Evolutionary conservation across 2,888 invertebrate species (phyloP).

Genomic region (Periphyllus acericola): DNA sequence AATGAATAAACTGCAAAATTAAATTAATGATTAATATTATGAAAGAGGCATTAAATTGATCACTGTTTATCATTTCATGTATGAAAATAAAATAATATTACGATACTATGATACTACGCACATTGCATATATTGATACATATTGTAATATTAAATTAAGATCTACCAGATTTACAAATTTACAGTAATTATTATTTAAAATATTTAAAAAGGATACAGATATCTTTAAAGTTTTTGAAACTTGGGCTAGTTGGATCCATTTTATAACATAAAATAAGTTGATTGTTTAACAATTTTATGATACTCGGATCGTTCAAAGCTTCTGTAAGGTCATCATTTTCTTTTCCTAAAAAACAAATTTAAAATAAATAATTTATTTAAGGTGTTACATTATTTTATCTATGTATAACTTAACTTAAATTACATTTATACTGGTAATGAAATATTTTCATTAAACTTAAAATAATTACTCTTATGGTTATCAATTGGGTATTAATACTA

Average conservation of each 20-base stretch:
- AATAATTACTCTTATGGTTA: neutral
- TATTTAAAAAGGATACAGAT: conserved; percentile 47
- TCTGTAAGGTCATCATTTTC: neutral
- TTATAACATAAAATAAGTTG: conserved; percentile 7
- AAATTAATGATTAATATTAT: too few species aligned
- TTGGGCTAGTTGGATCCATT: conserved; percentile 27
- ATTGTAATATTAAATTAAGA: neutral
- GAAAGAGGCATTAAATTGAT: too few species aligned
- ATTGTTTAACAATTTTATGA: neutral
- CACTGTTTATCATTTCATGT: too few species aligned
- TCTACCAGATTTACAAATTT: neutral
- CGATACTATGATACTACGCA: neutral
- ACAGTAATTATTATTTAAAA: neutral
- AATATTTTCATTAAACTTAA: neutral
- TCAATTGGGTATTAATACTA: neutral
- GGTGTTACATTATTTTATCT: neutral
- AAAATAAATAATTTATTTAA: neutral
- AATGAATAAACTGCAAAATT: too few species aligned
- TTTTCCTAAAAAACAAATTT: neutral
- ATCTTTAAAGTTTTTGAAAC: conserved; percentile 18
- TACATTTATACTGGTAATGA: neutral
- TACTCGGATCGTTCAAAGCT: neutral
- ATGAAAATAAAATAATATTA: neutral
- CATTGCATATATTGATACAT: neutral
- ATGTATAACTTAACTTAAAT: neutral